phyloP scores from a whole-genome alignment of 2,797 vertebrate genomes.

The Enteromius radiatus region DNA sequence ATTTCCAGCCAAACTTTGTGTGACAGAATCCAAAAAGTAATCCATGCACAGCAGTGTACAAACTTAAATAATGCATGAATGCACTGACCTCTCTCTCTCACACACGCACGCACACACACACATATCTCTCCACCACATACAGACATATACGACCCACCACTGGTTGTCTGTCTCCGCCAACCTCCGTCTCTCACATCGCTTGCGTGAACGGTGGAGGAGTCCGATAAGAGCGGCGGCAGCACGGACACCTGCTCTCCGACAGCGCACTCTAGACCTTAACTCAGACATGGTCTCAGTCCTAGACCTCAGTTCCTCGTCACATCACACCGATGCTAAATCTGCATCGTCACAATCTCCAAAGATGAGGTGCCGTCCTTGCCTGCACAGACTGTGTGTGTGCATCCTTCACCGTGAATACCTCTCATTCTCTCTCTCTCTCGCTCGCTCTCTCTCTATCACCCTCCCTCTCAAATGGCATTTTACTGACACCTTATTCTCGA shows the following conservation, averaged over 20 bases:
- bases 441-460: conserved; percentile 36
- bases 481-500: conserved; percentile 44
- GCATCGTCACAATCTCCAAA: conserved; percentile 47
- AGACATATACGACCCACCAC: conserved; percentile 41
- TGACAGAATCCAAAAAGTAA: conserved; percentile 24
- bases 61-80: conserved; percentile 25
- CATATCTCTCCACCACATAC: neutral
- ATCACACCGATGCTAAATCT: conserved; percentile 45
- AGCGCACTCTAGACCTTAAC: conserved; percentile 59
- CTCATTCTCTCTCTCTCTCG: conserved; percentile 45
- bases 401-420: conserved; percentile 53
- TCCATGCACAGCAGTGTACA: neutral
- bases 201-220: conserved; percentile 66
- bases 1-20: conserved; percentile 19
- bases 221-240: conserved; percentile 65
- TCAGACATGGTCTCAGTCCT: conserved; percentile 64
- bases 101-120: neutral
- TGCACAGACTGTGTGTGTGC: conserved; percentile 53
- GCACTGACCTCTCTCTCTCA: conserved; percentile 4
- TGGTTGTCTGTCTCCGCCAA: conserved; percentile 46
- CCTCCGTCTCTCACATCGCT: conserved; percentile 58
- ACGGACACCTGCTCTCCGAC: conserved; percentile 64
- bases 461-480: conserved; percentile 55
- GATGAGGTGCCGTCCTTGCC: conserved; percentile 46
- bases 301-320: conserved; percentile 23